phyloP scores from a whole-genome alignment of 2,113 vertebrate species.

The Hepsetus odoe region DNA sequence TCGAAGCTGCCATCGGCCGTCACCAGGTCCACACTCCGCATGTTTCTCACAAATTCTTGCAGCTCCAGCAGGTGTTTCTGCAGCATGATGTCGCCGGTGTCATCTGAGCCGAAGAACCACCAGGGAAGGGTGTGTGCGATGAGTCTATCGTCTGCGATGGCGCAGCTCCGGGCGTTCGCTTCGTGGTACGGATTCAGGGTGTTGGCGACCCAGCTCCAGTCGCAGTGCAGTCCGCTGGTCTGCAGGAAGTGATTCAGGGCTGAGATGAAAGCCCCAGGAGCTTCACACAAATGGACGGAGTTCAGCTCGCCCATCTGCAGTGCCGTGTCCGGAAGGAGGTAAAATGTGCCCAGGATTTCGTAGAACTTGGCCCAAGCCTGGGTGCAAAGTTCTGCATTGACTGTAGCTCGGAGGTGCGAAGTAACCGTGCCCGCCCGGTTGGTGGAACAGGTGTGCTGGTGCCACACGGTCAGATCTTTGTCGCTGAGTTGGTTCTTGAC shows the following conservation, averaged over 20 bases:
- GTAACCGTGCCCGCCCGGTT: conserved; percentile 91
- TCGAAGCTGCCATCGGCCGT: conserved; percentile 97
- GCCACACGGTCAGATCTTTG: conserved; percentile 93
- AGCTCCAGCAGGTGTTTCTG: conserved; percentile 84
- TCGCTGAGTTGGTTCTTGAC: conserved; percentile 93
- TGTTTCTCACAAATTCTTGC: conserved; percentile 77
- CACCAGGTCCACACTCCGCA: conserved; percentile 83
- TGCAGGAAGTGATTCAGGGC: conserved; percentile 92
- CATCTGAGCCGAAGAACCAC: conserved; percentile 95
- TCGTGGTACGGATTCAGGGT: conserved; percentile 93
- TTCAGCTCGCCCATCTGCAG: conserved; percentile 80
- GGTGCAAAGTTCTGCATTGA: conserved; percentile 91
- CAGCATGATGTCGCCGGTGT: conserved; percentile 91
- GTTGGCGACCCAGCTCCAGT: conserved; percentile 91
- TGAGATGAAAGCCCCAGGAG: conserved; percentile 90
- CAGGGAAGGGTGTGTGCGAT: conserved; percentile 87
- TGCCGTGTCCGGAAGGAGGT: conserved; percentile 78
- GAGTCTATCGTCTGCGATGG: conserved; percentile 90
- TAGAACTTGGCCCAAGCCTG: conserved; percentile 96
- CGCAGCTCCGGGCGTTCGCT: conserved; percentile 82
- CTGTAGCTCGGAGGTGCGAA: conserved; percentile 75
- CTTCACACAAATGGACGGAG: conserved; percentile 91
- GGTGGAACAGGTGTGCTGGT: conserved; percentile 90
- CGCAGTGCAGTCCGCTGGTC: conserved; percentile 78
- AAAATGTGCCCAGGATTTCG: conserved; percentile 85